Evolutionary conservation across 2,888 invertebrate genomes (phyloP).

Genomic region (Dolichomitus sp.): DNA sequence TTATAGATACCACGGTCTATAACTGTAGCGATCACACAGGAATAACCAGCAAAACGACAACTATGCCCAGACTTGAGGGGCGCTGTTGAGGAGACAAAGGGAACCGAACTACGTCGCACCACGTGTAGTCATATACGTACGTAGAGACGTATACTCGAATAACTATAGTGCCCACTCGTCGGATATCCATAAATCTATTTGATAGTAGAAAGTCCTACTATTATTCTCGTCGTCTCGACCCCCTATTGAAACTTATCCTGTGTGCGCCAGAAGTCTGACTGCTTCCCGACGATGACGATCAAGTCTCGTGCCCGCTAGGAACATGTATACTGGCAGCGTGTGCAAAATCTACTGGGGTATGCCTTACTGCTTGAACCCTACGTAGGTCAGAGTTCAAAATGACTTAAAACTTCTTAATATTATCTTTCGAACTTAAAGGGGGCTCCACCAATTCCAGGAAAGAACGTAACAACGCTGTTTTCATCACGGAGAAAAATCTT

Average conservation of each 20-base stretch:
- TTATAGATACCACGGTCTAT: constrained; percentile 27
- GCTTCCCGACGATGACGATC: constrained; percentile 66
- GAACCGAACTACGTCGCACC: constrained; percentile 47
- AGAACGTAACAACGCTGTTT: no score
- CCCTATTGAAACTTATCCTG: constrained; percentile 76
- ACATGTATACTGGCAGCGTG: background rate
- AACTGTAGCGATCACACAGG: constrained; percentile 49
- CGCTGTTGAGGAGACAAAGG: constrained; percentile 46
- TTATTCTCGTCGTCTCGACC: constrained; percentile 79
- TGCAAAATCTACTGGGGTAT: background rate
- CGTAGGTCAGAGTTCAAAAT: constrained; percentile 35
- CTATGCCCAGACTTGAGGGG: constrained; percentile 3
- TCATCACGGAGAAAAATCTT: no score
- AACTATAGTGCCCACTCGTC: constrained; percentile 56
- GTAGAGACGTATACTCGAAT: constrained; percentile 26
- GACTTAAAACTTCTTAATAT: background rate
- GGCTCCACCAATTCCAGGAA: no score
- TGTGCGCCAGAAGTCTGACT: constrained; percentile 57
- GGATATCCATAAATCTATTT: constrained; percentile 85
- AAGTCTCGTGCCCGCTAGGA: constrained; percentile 26
- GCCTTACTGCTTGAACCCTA: background rate
- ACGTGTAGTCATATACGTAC: constrained; percentile 2
- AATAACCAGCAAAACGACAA: constrained; percentile 53
- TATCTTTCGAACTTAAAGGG: background rate
- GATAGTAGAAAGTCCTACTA: constrained; percentile 84